Base-by-base conservation (phyloP, 2,113 vertebrate genomes). In the Etheostoma spectabile region DNA sequence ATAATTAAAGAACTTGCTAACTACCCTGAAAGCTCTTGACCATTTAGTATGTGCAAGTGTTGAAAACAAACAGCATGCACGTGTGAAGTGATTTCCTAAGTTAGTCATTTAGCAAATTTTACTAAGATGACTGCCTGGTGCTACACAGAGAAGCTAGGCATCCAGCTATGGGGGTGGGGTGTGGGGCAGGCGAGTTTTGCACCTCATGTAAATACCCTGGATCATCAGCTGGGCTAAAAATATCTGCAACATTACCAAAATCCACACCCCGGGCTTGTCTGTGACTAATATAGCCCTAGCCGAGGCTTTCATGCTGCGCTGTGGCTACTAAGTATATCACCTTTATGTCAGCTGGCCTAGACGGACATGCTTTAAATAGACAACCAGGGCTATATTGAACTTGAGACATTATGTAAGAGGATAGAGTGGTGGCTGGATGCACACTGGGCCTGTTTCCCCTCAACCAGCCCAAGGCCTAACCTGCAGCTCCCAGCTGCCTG, bases 401-500 rank as follows among this genome's bases (percentile, higher is more conserved):
- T 89, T 93, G 65, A 76, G 68, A 80, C 93, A 93, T 96, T 96
- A 96, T 94, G 93, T 96, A 95, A 96, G 95, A 93, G 94, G 71
- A 91, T 89, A 84, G 83, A 92, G 88, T 27, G 83, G 74, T 89
- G 87, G 84, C 91, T 91, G 86, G 83, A 87, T 84, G 87, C 90
- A 88, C 67, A 63, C 42, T 72, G 80, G 80, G 79, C 61, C 87
- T 84, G 80, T 88, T 91, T 86, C 80, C 84, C 79, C 70, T 86
- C 77, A 77, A 87, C 59, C 81, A 66, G 77, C 82, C 79, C 1
- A 38, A 66, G 86, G 91, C 84, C 86, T 70, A 56, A 79, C 88
- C 82, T 80, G 83, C 82, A 72, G 79, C 89, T 75, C 84, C 74
- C 84, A 85, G 82, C 83, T 88, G 84, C 87, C 74, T 70, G 51